A percentile compares a stretch with the other conserved stretches of the same genome.
These are phyloP conservation scores for Ophiodon elongatus DNA, from an alignment of 2,113 vertebrate genomes.

Conservation along the genomic window DNA sequence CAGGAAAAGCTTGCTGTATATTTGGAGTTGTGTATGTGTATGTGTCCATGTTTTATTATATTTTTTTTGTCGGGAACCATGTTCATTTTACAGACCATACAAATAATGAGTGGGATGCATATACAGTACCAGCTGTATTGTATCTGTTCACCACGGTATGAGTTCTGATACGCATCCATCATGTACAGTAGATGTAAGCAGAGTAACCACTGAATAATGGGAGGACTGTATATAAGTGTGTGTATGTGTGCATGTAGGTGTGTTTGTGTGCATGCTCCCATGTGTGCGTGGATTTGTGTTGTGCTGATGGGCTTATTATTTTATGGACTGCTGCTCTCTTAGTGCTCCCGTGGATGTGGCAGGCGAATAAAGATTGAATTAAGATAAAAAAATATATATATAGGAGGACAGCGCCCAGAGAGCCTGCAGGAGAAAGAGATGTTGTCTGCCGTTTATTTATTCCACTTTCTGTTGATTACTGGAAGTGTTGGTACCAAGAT, in stretches of 20 bases:
- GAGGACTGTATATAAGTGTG: conserved; percentile 28
- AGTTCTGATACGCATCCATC: conserved; percentile 34
- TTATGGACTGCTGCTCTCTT: conserved; percentile 82
- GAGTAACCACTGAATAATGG: conserved; percentile 26
- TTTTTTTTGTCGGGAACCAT: background rate
- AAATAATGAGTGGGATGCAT: conserved; percentile 23
- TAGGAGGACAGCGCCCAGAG: conserved; percentile 68
- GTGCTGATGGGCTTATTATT: conserved; percentile 85
- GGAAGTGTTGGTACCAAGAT: conserved; percentile 49
- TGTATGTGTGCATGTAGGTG: conserved; percentile 13
- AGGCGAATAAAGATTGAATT: conserved; percentile 85
- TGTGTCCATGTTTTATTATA: background rate
- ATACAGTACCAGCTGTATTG: background rate
- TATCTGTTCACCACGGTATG: conserved; percentile 3
- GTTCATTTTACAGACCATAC: conserved; percentile 4
- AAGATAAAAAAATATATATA: conserved; percentile 80
- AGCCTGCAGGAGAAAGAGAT: conserved; percentile 76
- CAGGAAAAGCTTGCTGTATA: background rate
- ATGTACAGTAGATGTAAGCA: conserved; percentile 22
- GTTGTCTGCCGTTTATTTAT: conserved; percentile 80
- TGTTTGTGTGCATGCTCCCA: conserved; percentile 33
- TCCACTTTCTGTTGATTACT: conserved; percentile 78
- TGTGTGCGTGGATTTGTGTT: conserved; percentile 69
- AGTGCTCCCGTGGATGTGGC: conserved; percentile 78
- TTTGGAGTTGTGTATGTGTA: conserved; percentile 1